Conservation (phyloP, 1,140 invertebrate species). For the Oscheius sp. region DNA sequence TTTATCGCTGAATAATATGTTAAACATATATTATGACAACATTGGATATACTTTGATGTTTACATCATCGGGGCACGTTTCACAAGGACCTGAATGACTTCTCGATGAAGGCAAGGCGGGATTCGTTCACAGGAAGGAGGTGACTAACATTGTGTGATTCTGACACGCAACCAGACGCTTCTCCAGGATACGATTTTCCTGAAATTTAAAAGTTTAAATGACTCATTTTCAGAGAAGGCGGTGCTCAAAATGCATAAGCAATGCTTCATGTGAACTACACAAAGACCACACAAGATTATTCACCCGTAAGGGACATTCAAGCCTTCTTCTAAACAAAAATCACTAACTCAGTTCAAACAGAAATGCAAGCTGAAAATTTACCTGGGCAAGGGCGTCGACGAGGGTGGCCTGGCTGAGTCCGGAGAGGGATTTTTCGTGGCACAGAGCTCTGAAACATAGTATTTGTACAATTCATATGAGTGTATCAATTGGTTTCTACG, state of each 20-base stretch:
- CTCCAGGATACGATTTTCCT: slow-evolving; percentile 35
- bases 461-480: background rate
- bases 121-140: slow-evolving; percentile 24
- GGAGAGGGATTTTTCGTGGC: background rate
- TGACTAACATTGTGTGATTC: slow-evolving; percentile 38
- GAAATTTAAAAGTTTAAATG: slow-evolving; percentile 9
- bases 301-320: background rate
- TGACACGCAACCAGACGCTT: slow-evolving; percentile 32
- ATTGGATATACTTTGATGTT: background rate
- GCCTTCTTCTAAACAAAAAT: background rate
- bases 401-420: background rate
- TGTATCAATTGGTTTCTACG: too few relatives aligned
- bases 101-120: background rate
- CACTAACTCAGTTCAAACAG: background rate
- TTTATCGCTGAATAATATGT: too few relatives aligned
- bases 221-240: too few relatives aligned
- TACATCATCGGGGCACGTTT: slow-evolving; percentile 7
- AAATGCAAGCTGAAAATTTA: background rate
- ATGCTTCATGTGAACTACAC: background rate
- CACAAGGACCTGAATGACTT: background rate
- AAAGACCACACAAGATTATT: background rate
- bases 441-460: background rate
- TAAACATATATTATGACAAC: too few relatives aligned
- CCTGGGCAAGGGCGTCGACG: slow-evolving; percentile 10
- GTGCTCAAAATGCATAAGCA: background rate